These are phyloP conservation scores for Notothenia coriiceps DNA, from an alignment of 2,113 vertebrate genomes.

Conservation along the genomic window DNA sequence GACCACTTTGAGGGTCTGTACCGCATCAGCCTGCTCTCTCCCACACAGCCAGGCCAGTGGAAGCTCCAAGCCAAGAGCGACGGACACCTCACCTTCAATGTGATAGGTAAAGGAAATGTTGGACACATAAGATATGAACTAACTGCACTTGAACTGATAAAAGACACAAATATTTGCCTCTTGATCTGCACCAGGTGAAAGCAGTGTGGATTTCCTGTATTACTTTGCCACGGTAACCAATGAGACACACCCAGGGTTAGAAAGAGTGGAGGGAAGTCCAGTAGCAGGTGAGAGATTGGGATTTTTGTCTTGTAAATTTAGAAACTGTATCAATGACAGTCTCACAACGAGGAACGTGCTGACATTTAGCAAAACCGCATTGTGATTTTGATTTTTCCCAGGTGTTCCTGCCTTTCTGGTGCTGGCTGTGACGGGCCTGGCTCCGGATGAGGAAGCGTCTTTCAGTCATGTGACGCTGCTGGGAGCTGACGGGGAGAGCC, in stretches of 20 bases:
- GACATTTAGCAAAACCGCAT: neutral
- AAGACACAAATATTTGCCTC: neutral
- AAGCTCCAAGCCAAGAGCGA: slow-evolving; percentile 74
- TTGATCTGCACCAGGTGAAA: slow-evolving; percentile 80
- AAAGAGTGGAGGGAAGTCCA: slow-evolving; percentile 85
- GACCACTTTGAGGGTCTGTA: slow-evolving; percentile 82
- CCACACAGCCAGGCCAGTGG: slow-evolving; percentile 84
- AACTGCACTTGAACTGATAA: neutral
- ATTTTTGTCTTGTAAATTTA: neutral
- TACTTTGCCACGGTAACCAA: slow-evolving; percentile 86
- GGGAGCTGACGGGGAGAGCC: slow-evolving; percentile 73
- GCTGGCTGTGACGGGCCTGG: slow-evolving; percentile 77
- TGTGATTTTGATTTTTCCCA: slow-evolving; percentile 40
- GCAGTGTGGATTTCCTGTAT: slow-evolving; percentile 88
- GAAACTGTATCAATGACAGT: neutral
- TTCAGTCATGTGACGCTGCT: slow-evolving; percentile 82
- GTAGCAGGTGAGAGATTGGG: slow-evolving; percentile 82
- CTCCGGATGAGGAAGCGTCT: slow-evolving; percentile 51
- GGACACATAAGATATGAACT: neutral
- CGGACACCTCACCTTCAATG: slow-evolving; percentile 79
- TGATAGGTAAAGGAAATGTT: slow-evolving; percentile 82
- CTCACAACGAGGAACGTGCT: neutral
- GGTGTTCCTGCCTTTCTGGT: slow-evolving; percentile 80
- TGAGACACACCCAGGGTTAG: slow-evolving; percentile 88
- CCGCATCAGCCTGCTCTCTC: slow-evolving; percentile 80